These are phyloP conservation scores for Percopsis transmontana DNA, from an alignment of 2,113 vertebrate genomes.

Conservation along the genomic window DNA sequence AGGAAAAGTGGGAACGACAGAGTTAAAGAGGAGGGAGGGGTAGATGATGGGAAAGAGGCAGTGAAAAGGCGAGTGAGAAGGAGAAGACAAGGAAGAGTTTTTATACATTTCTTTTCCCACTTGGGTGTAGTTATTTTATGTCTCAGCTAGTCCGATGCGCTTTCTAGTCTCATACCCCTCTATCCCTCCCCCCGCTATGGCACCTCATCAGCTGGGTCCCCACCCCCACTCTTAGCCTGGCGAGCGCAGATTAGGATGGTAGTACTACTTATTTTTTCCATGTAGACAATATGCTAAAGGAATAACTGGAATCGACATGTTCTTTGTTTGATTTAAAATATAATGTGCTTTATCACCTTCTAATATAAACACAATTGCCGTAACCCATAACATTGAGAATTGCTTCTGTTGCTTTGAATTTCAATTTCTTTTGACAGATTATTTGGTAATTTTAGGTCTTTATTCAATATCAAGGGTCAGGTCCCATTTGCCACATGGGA, in stretches of 20 bases:
- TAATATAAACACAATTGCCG: not conserved
- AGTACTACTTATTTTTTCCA: constrained; percentile 20
- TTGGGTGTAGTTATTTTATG: constrained; percentile 73
- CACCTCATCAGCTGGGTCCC: constrained; percentile 33
- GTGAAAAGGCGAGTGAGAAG: constrained; percentile 1
- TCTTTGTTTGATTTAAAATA: not conserved
- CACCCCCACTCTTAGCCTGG: constrained; percentile 45
- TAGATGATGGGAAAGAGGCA: not conserved
- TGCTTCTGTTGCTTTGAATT: not conserved
- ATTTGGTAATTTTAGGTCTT: constrained; percentile 27
- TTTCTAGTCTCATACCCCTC: constrained; percentile 40
- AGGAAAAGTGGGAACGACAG: constrained; percentile 36
- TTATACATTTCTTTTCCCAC: constrained; percentile 44
- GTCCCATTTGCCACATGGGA: constrained; percentile 8
- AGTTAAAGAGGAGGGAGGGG: constrained; percentile 17
- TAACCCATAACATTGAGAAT: not conserved
- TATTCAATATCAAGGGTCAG: constrained; percentile 22
- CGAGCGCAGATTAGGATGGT: constrained; percentile 55
- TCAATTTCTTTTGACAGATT: constrained; percentile 4
- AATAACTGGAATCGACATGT: not conserved
- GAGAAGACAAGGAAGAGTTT: constrained; percentile 70
- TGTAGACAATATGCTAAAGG: constrained; percentile 17
- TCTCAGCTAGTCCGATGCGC: constrained; percentile 57
- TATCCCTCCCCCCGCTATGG: constrained; percentile 64
- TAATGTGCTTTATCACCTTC: constrained; percentile 5